Evolutionary conservation across 2,888 invertebrate species (phyloP).

Genomic region (Lamellibrachia columna): DNA sequence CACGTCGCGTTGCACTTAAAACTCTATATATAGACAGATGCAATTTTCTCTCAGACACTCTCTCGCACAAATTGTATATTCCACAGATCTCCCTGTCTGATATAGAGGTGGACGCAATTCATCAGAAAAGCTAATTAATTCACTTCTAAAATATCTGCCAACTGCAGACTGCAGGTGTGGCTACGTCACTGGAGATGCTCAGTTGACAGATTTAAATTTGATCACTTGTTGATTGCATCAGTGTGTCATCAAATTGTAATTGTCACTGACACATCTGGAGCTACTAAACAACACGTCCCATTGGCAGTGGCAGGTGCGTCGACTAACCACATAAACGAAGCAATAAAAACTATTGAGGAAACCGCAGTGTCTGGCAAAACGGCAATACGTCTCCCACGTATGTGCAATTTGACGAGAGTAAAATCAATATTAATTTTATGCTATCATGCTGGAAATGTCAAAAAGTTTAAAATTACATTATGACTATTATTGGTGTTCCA

Average conservation of each 20-base stretch:
- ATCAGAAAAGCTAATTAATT: constrained; percentile 3
- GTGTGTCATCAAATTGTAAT: background rate
- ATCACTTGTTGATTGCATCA: background rate
- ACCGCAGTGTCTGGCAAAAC: background rate
- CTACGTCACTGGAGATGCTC: background rate
- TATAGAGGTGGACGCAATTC: background rate
- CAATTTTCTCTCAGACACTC: background rate
- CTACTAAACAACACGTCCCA: background rate
- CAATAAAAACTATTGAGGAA: constrained; percentile 4
- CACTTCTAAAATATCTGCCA: background rate
- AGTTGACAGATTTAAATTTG: background rate
- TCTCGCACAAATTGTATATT: background rate
- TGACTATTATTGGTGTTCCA: background rate
- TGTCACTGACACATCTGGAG: background rate
- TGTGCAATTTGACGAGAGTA: background rate
- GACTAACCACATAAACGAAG: background rate
- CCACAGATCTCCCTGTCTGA: background rate
- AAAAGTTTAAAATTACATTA: background rate
- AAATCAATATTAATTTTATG: background rate
- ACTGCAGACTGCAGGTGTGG: background rate
- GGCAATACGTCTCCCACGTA: background rate
- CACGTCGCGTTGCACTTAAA: background rate
- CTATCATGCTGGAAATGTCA: background rate
- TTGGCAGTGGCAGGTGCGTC: background rate
- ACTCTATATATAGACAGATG: background rate